Base-by-base conservation (phyloP, 30 jellyfish, hydroid and myxozoan species). In the Turritopsis dohrnii region DNA sequence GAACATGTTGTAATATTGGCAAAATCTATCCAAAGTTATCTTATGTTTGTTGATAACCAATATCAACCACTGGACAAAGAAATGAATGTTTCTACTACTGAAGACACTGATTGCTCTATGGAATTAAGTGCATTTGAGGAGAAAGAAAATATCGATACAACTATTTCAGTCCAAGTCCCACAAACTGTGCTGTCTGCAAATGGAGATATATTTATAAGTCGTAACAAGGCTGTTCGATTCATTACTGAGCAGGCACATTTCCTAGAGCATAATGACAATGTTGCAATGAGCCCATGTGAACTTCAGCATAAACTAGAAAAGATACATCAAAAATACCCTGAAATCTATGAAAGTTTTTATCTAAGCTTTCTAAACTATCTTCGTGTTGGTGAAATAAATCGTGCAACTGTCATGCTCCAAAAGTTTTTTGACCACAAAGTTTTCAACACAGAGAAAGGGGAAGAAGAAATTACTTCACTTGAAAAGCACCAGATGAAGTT, bases 401-500 rank as follows among this genome's bases (percentile, higher is more conserved):
- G 73, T 54, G 93, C 97, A 8, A 73, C 90, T 21, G 75, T 79
- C 16, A 85, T 69, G 26, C 85, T 90, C 60, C 96, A 86, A 30
- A 85, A 79, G 21, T 90, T 86, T 76, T 90, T 90, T 72, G 97
- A 90, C 75, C 83, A 80, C 72, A 80, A 90, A 54, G 87, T 76
- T 30, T 86, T 89, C 87, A 83, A 86, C 5, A 90, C 80, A 20
- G 86, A 81, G 25, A 84, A 65, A 66, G 24, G 28, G 8, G 77
- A 71, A 0, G 81, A 74, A 75, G 95, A 90, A 23, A 80, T 29
- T n/a, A 72, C 89, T 27, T 66, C 90, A 16, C 74, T 77, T 18
- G 97, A 90, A 71, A 90, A 86, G 29, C 91, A 86, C 60, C 96
- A 86, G 52, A 71, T 80, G 83, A 86, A 83, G 80, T 90, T 90